Conservation (phyloP, 2,888 invertebrate genomes). For the Rhingia rostrata region DNA sequence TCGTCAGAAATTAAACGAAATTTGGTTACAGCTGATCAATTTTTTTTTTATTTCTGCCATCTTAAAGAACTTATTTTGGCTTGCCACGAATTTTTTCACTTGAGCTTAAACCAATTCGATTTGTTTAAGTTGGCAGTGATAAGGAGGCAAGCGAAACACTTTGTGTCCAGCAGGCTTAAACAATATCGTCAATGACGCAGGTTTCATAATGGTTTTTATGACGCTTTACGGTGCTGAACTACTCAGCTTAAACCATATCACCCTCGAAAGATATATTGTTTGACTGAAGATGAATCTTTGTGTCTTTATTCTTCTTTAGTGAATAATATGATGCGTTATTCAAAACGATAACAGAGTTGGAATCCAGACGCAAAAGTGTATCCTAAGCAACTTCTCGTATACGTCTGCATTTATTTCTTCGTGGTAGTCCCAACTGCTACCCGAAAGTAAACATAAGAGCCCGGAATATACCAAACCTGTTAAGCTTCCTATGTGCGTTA, state of each 20-base stretch:
- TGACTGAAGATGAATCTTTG: background rate
- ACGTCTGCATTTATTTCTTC: too few species aligned
- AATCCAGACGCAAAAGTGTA: background rate
- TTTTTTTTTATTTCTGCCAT: constrained; percentile 8
- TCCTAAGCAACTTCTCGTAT: background rate
- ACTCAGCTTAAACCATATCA: constrained; percentile 10
- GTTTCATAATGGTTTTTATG: too few species aligned
- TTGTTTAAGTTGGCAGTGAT: too few species aligned
- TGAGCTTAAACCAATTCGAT: too few species aligned
- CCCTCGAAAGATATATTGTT: constrained; percentile 7
- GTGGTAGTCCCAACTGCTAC: background rate
- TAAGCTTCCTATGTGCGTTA: constrained; percentile 1
- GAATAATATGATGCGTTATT: too few species aligned
- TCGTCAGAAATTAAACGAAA: too few species aligned
- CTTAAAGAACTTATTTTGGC: constrained; percentile 6
- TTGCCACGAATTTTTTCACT: too few species aligned
- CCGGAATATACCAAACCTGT: background rate
- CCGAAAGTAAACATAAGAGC: background rate
- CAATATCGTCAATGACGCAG: too few species aligned
- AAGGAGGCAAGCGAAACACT: constrained; percentile 7
- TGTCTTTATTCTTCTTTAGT: background rate
- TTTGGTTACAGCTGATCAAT: too few species aligned
- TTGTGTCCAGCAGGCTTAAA: constrained; percentile 1
- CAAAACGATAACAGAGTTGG: constrained; percentile 23
- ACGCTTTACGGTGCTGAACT: too few species aligned